Base-by-base conservation (phyloP, 2,113 vertebrate genomes). In the Macrotus californicus region DNA sequence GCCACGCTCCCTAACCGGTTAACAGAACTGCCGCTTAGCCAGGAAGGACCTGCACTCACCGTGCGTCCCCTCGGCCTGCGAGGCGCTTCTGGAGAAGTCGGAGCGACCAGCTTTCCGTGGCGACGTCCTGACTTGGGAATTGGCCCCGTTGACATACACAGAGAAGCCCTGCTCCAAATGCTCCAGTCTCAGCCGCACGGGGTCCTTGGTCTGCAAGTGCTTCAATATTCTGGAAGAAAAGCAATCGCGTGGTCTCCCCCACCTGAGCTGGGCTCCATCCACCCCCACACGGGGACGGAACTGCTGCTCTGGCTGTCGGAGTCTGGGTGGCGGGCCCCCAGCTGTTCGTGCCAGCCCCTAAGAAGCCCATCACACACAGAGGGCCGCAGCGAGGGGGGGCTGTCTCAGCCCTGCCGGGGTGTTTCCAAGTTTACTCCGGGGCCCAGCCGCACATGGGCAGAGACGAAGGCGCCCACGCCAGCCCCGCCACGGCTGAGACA, bases 101-200 rank as follows among this genome's bases (percentile, higher is more conserved):
- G 77, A 93, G 0, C 96, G 97, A 52, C 22, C 29, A 16, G 66
- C 82, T 96, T 96, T 98, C 96, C 97, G 98, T 43, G 56, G 93
- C 43, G 97, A 83, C 2, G 97, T 98, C 91, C 93, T 98, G 82
- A 96, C 94, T 85, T 99, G 98, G 0, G 99, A 98, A 95, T 99
- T 99, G 80, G 99, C 99, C 82, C 99, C 99, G 11, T 99, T 99
- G 93, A 99, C 97, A n/a, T 99, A 99, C 76, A 99, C 98, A 13
- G 99, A 99, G 98, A 99, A 99, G 11, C 99, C 99, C 92, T 99
- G 98, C 67, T 99, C 99, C 70, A 99, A 76, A 84, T 98, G 98
- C 96, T 99, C 99, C 97, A 99, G 96, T 80, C 98, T 98, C 69
- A 98, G 94, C 81, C 99, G 98, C 89, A 97, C 31, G 0, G 98